Percentiles rank a stretch among this genome's conserved stretches.
Conservation (phyloP, 2,113 vertebrate species). For the Lontra canadensis region DNA sequence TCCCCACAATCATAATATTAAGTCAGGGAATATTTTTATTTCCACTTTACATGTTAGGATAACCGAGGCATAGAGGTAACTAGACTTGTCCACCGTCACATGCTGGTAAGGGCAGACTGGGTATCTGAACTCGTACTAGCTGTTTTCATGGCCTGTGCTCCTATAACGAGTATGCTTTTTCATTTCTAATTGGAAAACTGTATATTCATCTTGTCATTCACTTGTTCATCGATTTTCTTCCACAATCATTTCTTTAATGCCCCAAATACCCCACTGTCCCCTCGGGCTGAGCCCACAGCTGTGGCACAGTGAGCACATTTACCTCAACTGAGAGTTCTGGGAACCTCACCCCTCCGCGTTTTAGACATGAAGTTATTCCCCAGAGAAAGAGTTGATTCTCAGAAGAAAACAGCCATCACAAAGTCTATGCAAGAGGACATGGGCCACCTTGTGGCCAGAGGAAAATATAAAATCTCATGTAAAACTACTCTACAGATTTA, state of each 20-base stretch:
- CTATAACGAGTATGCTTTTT: background rate
- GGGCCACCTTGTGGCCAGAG: background rate
- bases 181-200: background rate
- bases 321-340: background rate
- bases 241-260: background rate
- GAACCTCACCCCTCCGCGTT: background rate
- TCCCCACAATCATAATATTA: background rate
- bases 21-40: background rate
- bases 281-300: background rate
- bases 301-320: background rate
- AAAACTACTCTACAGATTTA: background rate
- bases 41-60: background rate
- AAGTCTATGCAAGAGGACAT: background rate
- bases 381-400: background rate
- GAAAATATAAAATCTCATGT: background rate
- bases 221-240: background rate
- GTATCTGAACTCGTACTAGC: background rate
- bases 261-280: background rate
- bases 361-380: background rate
- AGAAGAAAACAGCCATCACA: background rate
- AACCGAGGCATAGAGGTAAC: background rate
- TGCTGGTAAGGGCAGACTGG: background rate
- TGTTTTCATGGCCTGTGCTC: background rate
- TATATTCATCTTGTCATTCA: background rate
- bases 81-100: rapidly evolving